Evolutionary conservation across 2,888 invertebrate species (phyloP).

Genomic region (Eumacrocentrus americanus): DNA sequence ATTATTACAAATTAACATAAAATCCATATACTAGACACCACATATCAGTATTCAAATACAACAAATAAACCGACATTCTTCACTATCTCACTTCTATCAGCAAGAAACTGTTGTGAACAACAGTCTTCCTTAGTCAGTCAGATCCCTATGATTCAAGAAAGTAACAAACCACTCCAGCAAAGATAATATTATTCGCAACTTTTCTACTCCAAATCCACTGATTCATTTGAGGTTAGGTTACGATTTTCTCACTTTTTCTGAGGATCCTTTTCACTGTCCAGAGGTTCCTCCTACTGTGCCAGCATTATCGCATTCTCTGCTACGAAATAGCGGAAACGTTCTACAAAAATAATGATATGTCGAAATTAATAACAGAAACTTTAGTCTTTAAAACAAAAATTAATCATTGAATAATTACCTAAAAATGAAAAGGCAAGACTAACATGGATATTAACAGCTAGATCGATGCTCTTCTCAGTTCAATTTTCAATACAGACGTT

Average conservation of each 20-base stretch:
- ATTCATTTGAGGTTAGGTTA: constrained; percentile 63
- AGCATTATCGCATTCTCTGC: constrained; percentile 89
- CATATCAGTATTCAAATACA: too few relatives aligned
- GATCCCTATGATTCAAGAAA: constrained; percentile 77
- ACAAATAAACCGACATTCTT: too few relatives aligned
- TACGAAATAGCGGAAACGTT: constrained; percentile 87
- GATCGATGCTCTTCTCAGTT: constrained; percentile 89
- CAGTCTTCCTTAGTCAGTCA: constrained; percentile 76
- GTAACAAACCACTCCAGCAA: constrained; percentile 89
- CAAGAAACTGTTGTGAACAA: too few relatives aligned
- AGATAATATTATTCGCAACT: constrained; percentile 93
- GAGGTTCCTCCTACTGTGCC: constrained; percentile 88
- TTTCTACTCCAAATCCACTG: constrained; percentile 91
- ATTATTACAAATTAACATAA: too few relatives aligned
- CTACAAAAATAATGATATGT: constrained; percentile 46
- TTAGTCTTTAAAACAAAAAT: constrained; percentile 6
- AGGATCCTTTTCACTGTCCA: constrained; percentile 92
- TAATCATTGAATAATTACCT: constrained; percentile 52
- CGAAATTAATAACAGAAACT: background rate
- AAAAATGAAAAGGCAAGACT: constrained; percentile 92
- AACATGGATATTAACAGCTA: constrained; percentile 90
- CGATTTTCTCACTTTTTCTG: constrained; percentile 75
- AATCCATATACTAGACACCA: too few relatives aligned
- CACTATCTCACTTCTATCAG: too few relatives aligned
- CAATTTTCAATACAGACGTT: constrained; percentile 73